phyloP scores from a whole-genome alignment of 2,113 vertebrate genomes.

The Otus sunia region DNA sequence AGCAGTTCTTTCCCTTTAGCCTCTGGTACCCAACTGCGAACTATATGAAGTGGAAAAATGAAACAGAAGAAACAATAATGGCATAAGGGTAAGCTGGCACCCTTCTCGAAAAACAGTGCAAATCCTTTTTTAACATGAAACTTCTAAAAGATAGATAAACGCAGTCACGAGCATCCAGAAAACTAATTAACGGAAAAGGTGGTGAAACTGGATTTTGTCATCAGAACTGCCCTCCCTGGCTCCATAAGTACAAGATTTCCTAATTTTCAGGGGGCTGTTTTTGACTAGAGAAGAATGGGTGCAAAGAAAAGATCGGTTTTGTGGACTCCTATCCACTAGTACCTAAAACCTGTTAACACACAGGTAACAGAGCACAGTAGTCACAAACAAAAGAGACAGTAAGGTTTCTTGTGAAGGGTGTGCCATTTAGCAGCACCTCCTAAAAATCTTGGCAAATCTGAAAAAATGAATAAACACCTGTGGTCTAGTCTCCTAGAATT shows the following conservation, averaged over 20 bases:
- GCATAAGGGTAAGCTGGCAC: background rate
- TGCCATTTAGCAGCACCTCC: background rate
- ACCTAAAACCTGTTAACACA: background rate
- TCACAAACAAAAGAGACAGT: background rate
- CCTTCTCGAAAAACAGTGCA: accelerated
- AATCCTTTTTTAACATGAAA: background rate
- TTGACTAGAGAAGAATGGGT: accelerated
- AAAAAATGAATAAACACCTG: background rate
- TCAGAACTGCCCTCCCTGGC: background rate
- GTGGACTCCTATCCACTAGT: too few relatives aligned
- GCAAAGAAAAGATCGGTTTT: background rate
- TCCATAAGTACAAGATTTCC: background rate
- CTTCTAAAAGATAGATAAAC: accelerated
- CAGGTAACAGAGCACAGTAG: background rate
- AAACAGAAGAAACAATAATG: background rate
- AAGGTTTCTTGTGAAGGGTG: background rate
- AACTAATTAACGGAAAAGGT: background rate
- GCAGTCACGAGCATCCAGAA: background rate
- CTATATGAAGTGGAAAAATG: slow-evolving; percentile 55
- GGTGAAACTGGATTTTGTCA: accelerated
- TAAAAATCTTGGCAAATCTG: background rate
- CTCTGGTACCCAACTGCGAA: slow-evolving; percentile 91
- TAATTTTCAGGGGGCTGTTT: background rate
- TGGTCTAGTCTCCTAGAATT: background rate
- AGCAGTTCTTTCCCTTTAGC: slow-evolving; percentile 89